phyloP scores from a whole-genome alignment of 2,113 vertebrate genomes.

The Centropus bengalensis region DNA sequence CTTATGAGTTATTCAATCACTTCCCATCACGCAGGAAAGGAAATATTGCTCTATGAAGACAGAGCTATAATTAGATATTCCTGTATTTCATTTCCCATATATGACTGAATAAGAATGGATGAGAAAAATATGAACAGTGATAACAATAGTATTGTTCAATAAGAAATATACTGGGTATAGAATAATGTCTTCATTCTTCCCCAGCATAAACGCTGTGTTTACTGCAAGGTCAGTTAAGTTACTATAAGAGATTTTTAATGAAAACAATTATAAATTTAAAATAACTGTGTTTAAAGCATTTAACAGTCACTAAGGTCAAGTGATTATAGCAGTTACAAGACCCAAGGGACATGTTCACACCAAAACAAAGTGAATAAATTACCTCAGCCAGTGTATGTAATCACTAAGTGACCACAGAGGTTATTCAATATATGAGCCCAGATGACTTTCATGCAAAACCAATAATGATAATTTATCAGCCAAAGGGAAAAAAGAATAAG shows the following conservation, averaged over 20 bases:
- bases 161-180: conserved; percentile 37
- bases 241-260: conserved; percentile 80
- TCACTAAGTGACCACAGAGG: conserved; percentile 86
- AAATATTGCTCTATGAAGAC: not conserved
- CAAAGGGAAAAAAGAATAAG: not conserved
- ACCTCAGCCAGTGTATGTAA: conserved; percentile 75
- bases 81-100: conserved; percentile 41
- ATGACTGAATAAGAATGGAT: conserved; percentile 22
- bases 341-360: conserved; percentile 82
- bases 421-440: conserved; percentile 72
- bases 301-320: conserved; percentile 84
- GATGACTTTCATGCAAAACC: conserved; percentile 78
- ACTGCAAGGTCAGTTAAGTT: conserved; percentile 78
- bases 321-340: conserved; percentile 84
- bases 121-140: conserved; percentile 10
- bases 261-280: conserved; percentile 88
- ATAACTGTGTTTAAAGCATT: conserved; percentile 86
- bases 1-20: not conserved
- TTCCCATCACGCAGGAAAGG: not conserved
- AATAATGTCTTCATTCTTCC: conserved; percentile 63
- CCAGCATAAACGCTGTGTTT: conserved; percentile 54
- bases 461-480: conserved; percentile 77
- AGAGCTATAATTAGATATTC: conserved; percentile 44
- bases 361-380: conserved; percentile 89
- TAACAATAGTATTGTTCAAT: conserved; percentile 12